Base-by-base conservation (phyloP, 1,140 invertebrate genomes). In the Cecropterus lyciades region DNA sequence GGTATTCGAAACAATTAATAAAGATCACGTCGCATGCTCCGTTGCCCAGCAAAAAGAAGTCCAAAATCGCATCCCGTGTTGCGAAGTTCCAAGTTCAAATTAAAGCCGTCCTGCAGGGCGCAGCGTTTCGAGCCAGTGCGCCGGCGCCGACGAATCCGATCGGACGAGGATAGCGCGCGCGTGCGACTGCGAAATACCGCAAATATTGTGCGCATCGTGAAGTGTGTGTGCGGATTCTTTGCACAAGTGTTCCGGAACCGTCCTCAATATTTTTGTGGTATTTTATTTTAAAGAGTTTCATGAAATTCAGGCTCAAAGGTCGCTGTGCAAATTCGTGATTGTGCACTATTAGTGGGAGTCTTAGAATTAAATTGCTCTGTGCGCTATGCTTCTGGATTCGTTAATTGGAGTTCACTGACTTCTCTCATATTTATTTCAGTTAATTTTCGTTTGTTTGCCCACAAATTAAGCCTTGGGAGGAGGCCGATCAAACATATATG, bases 1-100 rank as follows among this genome's bases (percentile, higher is more conserved):
- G 72, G 70, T 77, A 83, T 79, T 73, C 71, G 33, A 77, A 80
- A 76, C 76, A 83, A 82, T 82, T 82, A 79, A 75, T 75, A 70
- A 68, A 68, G 65, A 70, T 53, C 65, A 70, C 67, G 62, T 69
- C 59, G 55, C 49, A 45, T 57, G 40, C 40, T 43, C 60, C 51
- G 62, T 65, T 72, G 60, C 40, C 65, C 66, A 70, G 75, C 76
- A 84, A 82, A 79, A 83, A 80, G 69, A 80, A 64, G 65, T 70
- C 67, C 57, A 65, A 81, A 79, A 76, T 79, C 65, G 75, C 76
- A 79, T 73, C 79, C 73, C 64, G 73, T 73, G 65, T 53, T 42
- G 55, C 55, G 55, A 69, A 72, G 67, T 76, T 77, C 72, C 69
- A 81, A 79, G 79, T 80, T 81, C 71, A 75, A 82, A 80, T 82